Base-by-base conservation (phyloP, 2,113 vertebrate genomes). In the Melanerpes formicivorus region DNA sequence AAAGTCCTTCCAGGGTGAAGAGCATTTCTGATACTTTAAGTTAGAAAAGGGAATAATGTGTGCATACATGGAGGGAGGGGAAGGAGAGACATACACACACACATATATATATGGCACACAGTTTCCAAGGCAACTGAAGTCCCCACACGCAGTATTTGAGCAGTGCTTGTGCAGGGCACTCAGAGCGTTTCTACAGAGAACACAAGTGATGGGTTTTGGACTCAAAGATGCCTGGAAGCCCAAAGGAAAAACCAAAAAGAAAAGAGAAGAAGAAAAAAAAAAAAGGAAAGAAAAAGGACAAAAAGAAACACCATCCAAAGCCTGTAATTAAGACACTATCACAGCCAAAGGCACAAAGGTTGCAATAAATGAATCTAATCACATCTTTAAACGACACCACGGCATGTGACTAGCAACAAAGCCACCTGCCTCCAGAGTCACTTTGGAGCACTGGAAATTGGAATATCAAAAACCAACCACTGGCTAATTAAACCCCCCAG, bases 91-190 rank as follows among this genome's bases (percentile, higher is more conserved):
- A 22, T 6, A 74, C 7, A 80, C 12, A 71, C 3, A 79, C 11
- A 82, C 7, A 44, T 2, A 75, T 34, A 72, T 75, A 72, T 40
- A 75, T 7, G 37, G 65, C 83, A 64, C 42, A 48, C 26, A 62
- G 96, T 97, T 96, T 95, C 96, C 95, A 97, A 78, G 88, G 96
- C 93, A 97, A 97, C 96, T 1, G 1, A 66, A 90, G 56, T 88
- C 87, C 85, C 93, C 12, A 42, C 30, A 56, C 17, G 2, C 66
- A 69, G 37, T 5, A 66, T 58, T 72, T 37, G 19, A 74, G 42
- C 50, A 55, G 52, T 1, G 7, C 72, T 90, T 29, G 12, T 69
- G 69, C 59, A 44, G 75, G 79, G 85, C 63, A 27, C 1, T 2
- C 44, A 69, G 92, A 88, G 64, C 56, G 40, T 30, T 22, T 90